phyloP scores from a whole-genome alignment of 2,113 vertebrate genomes.

The Otus sunia region DNA sequence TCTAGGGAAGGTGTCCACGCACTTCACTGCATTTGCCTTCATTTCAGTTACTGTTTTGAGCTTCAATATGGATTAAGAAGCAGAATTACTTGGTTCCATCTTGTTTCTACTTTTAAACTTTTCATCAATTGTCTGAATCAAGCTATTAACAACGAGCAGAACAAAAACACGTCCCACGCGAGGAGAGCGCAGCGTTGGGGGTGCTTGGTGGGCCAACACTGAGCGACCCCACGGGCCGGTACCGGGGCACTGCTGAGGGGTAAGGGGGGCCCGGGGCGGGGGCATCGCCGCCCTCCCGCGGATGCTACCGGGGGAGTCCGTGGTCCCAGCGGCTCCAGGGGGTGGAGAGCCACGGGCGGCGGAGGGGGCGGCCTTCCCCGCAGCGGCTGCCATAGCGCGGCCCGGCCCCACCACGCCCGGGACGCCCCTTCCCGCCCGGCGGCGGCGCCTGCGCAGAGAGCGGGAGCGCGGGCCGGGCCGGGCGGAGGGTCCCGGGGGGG shows the following conservation, averaged over 20 bases:
- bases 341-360: too few species aligned
- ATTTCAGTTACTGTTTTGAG: not conserved
- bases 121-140: not conserved
- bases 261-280: fast-evolving
- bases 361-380: fast-evolving
- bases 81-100: not conserved
- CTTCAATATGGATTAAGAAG: not conserved
- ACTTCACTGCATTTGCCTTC: not conserved
- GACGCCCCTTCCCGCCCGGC: too few species aligned
- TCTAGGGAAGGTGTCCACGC: not conserved
- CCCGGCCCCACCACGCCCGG: fast-evolving
- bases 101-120: not conserved
- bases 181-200: too few species aligned
- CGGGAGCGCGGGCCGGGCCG: too few species aligned
- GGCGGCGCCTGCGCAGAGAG: not conserved
- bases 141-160: not conserved
- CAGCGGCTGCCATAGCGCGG: not conserved
- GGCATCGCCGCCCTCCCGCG: too few species aligned
- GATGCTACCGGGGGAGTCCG: fast-evolving
- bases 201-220: not conserved
- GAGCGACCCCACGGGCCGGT: not conserved
- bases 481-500: too few species aligned
- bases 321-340: not conserved
- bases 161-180: fast-evolving
- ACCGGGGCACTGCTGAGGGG: not conserved